Conservation (phyloP, 2,888 invertebrate genomes). For the Tolmerus cingulatus region DNA sequence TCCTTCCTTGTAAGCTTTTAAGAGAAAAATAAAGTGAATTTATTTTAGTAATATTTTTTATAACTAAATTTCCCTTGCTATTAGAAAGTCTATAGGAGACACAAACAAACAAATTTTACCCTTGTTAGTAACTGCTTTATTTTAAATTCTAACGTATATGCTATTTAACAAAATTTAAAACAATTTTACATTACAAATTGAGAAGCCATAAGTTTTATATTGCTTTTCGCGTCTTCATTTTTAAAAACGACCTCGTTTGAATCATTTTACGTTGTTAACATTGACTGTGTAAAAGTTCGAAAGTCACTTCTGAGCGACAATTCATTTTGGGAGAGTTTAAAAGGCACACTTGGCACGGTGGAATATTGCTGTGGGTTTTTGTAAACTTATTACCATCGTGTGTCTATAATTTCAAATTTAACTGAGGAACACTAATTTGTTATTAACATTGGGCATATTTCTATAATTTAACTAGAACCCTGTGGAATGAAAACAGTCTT, state of each 20-base stretch:
- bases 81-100: background rate
- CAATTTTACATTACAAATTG: background rate
- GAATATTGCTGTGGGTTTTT: background rate
- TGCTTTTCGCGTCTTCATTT: background rate
- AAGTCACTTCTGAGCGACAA: background rate
- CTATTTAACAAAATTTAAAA: background rate
- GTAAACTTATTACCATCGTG: background rate
- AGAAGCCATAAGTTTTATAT: background rate
- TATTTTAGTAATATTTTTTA: background rate
- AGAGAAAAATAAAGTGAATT: background rate
- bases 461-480: background rate
- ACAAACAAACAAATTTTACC: background rate
- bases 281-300: background rate
- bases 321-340: background rate
- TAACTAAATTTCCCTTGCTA: background rate
- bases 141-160: background rate
- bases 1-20: background rate
- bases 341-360: background rate
- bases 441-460: background rate
- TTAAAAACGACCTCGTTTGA: background rate
- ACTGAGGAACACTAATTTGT: background rate
- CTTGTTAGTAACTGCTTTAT: background rate
- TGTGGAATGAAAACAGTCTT: background rate
- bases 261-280: background rate
- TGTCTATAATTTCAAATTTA: no score